Evolutionary conservation across 2,888 invertebrate genomes (phyloP), one percentile per base, ranked within the genome.

Genomic region (Blera fallax): DNA sequence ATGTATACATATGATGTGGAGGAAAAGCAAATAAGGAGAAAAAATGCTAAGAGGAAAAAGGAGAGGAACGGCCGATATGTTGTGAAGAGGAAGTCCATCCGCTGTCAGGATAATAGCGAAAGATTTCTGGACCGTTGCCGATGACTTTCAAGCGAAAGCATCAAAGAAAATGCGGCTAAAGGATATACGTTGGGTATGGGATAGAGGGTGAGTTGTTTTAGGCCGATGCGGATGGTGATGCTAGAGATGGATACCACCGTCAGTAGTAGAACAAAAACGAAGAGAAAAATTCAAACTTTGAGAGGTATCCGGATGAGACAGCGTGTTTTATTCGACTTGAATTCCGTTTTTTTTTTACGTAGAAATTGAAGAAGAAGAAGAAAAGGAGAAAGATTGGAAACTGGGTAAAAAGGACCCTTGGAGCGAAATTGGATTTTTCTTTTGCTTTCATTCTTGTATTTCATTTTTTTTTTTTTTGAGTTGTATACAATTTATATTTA

Each of bases 111-210:
- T 83, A 87, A 87, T 83, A 83, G 87, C 83, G 87, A 83, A 87
- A 82, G 83, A 87, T 87, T 87, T 87, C 87, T 87, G 87, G 87
- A 87, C 87, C 83, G 87, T 79, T 87, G 87, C 87, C 87, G 87
- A 83, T 87, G 83, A 87, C 83, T 87, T 87, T 87, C 65, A 72
- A 79, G 78, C 78, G 73, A 78, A 73, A 72, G 82, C 73, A 73
- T 87, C 81, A 82, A 87, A 87, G 82, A 87, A 87, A 85, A 85
- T 85, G 81, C 81, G 85, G 85, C 85, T 81, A 72, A 81, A 77
- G 81, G 85, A 81, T 70, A 70, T 73, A 14, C 54, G 60, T 32
- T 40, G 29, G 64, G 0, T n/a, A 37, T 27, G 77, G 60, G 10
- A 21, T 21, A 11, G 73, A 54, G 83, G 64, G 56, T 73, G 84